These are phyloP conservation scores for Cyanoliseus patagonus DNA, from an alignment of 2,113 vertebrate species.

Conservation along the genomic window DNA sequence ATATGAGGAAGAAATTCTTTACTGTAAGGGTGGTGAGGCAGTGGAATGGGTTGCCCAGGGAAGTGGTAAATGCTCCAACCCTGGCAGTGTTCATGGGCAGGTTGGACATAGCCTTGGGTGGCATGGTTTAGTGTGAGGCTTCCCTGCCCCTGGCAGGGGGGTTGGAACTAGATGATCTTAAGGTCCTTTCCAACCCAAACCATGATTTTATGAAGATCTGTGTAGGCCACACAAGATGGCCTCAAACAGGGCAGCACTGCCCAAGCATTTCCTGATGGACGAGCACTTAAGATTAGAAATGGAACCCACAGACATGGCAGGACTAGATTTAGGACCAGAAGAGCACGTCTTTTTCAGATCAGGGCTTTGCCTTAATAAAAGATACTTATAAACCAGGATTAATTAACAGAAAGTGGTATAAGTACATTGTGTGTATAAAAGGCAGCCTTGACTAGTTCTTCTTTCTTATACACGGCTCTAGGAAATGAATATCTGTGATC, in stretches of 20 bases:
- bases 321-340: not conserved
- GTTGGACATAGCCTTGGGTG: too few species aligned
- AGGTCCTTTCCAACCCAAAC: not conserved
- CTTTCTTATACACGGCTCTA: not conserved
- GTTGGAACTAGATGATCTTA: not conserved
- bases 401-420: not conserved
- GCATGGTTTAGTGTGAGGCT: fast-evolving
- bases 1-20: too few species aligned
- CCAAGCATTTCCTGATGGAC: not conserved
- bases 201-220: not conserved
- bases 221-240: not conserved
- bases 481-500: not conserved
- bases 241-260: not conserved
- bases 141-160: too few species aligned
- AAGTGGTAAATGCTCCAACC: too few species aligned
- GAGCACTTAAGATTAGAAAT: not conserved
- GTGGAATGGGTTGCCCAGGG: too few species aligned
- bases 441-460: not conserved
- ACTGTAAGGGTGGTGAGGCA: too few species aligned
- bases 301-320: not conserved
- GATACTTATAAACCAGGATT: not conserved
- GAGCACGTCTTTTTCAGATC: not conserved
- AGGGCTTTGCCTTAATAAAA: not conserved
- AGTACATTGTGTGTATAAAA: not conserved
- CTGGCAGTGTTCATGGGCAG: too few species aligned